Evolutionary conservation across 2,113 vertebrate genomes (phyloP).

Genomic region (Urocolius indicus): DNA sequence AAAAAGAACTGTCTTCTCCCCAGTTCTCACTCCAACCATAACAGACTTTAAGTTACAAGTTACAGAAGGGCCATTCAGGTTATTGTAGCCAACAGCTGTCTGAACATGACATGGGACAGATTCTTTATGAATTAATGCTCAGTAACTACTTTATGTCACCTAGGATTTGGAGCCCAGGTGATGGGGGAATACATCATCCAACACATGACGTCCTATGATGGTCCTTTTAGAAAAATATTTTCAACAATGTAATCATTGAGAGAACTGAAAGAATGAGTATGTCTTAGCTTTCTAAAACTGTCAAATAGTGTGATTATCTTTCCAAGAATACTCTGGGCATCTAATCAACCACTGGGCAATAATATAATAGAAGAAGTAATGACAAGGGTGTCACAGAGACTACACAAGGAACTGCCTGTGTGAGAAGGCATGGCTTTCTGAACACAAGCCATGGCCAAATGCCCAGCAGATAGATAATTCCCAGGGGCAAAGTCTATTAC

Average conservation of each 20-base stretch:
- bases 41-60: not conserved
- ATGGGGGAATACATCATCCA: not conserved
- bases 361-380: not conserved
- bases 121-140: not conserved
- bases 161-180: not conserved
- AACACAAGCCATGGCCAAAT: not conserved
- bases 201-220: not conserved
- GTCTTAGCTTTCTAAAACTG: not conserved
- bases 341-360: not conserved
- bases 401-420: fast-evolving
- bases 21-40: not conserved
- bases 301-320: not conserved
- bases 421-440: not conserved
- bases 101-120: not conserved
- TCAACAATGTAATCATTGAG: not conserved
- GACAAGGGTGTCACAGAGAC: not conserved
- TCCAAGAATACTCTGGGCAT: not conserved
- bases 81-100: not conserved
- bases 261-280: not conserved
- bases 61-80: not conserved
- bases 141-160: not conserved
- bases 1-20: not conserved
- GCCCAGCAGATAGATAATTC: not conserved
- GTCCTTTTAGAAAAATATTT: not conserved
- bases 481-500: not conserved